Conservation (phyloP, 2,888 invertebrate species). For the Antheraea assamensis region DNA sequence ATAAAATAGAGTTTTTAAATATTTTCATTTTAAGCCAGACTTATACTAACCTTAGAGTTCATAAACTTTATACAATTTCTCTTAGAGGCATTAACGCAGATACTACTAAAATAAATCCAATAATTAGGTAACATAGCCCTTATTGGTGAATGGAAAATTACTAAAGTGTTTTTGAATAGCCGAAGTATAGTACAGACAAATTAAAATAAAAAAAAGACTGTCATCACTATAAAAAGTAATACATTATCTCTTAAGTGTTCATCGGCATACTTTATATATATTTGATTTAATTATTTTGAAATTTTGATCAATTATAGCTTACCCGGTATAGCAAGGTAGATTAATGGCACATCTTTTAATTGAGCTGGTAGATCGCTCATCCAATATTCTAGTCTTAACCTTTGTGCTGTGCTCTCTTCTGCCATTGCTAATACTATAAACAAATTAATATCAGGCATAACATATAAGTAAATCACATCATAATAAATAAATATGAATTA, state of each 20-base stretch:
- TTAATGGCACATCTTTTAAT: constrained; percentile 83
- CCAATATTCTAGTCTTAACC: constrained; percentile 83
- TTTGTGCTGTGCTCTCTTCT: constrained; percentile 51
- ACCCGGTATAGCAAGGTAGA: constrained; percentile 90
- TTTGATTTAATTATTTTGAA: background rate
- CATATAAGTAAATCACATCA: background rate
- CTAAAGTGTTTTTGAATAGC: no score
- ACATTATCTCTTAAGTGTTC: background rate
- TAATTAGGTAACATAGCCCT: no score
- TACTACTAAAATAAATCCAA: no score
- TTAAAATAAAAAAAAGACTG: no score
- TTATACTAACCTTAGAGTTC: no score
- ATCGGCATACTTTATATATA: background rate
- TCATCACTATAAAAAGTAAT: no score
- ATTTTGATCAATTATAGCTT: constrained; percentile 29
- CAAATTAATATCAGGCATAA: background rate
- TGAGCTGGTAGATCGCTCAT: constrained; percentile 85
- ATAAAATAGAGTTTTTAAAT: no score
- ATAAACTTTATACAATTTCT: no score
- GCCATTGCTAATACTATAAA: constrained; percentile 60
- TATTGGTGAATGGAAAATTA: no score
- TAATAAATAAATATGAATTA: constrained; percentile 7
- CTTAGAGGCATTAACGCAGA: no score
- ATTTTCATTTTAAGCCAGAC: no score
- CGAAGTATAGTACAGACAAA: no score